Evolutionary conservation across 2,797 vertebrate species (phyloP).

Genomic region (Pangasius larnaudii): DNA sequence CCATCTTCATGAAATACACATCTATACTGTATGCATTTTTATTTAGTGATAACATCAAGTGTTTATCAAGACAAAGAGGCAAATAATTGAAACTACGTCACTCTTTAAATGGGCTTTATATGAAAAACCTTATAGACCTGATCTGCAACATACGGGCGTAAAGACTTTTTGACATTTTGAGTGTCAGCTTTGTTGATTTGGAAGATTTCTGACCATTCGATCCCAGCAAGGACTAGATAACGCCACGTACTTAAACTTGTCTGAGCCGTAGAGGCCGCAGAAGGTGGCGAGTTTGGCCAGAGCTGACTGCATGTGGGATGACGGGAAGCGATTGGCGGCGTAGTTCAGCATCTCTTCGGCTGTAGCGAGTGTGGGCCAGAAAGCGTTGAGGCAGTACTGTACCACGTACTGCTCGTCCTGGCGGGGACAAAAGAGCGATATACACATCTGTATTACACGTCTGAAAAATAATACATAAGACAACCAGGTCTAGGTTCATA

Average conservation of each 20-base stretch:
- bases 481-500: not conserved
- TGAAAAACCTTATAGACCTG: not conserved
- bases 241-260: constrained; percentile 87
- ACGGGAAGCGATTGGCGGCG: constrained; percentile 72
- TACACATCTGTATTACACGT: not conserved
- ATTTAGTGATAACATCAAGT: no score
- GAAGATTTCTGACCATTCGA: not conserved
- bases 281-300: constrained; percentile 89
- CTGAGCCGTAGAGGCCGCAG: constrained; percentile 84
- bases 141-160: not conserved
- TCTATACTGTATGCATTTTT: no score
- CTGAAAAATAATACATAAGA: not conserved
- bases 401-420: constrained; percentile 93
- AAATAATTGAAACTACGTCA: no score
- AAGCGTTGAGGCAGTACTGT: constrained; percentile 89
- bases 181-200: no score
- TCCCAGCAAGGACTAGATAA: not conserved
- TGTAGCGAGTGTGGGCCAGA: constrained; percentile 90
- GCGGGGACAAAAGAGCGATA: not conserved
- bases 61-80: no score
- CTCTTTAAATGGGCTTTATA: no score
- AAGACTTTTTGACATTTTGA: not conserved
- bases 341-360: constrained; percentile 91
- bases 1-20: no score
- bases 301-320: constrained; percentile 82